Conservation (phyloP, 37 sponge, comb jelly and placozoan genomes). For the Petrosia ficiformis region DNA sequence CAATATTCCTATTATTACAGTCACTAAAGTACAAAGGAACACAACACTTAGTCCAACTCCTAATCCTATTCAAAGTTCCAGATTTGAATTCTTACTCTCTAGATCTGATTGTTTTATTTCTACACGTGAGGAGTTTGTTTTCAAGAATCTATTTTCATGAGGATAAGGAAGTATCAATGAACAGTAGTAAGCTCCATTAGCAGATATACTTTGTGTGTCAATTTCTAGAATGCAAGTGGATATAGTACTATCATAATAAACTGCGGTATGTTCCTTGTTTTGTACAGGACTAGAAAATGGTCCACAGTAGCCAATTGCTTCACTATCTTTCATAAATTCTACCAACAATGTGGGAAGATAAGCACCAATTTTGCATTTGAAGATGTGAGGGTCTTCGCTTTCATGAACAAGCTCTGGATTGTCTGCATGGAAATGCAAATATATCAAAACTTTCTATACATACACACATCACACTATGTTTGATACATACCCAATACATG, state of each 20-base stretch:
- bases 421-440: background rate
- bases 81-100: too few species aligned
- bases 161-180: background rate
- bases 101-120: too few species aligned
- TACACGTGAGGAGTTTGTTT: background rate
- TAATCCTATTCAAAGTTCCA: too few species aligned
- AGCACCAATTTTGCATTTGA: background rate
- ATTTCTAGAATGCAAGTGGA: background rate
- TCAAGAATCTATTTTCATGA: background rate
- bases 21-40: too few species aligned
- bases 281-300: background rate
- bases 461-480: too few species aligned
- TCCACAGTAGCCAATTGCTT: background rate
- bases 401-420: background rate
- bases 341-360: background rate
- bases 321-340: too few species aligned
- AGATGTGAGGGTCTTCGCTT: background rate
- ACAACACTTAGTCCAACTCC: too few species aligned
- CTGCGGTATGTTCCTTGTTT: background rate
- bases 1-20: too few species aligned
- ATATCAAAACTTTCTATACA: too few species aligned
- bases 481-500: too few species aligned
- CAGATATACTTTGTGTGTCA: background rate
- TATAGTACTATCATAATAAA: background rate
- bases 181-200: background rate